These are phyloP conservation scores for Notocelia uddmanniana DNA, from an alignment of 2,888 invertebrate species.

Conservation along the genomic window DNA sequence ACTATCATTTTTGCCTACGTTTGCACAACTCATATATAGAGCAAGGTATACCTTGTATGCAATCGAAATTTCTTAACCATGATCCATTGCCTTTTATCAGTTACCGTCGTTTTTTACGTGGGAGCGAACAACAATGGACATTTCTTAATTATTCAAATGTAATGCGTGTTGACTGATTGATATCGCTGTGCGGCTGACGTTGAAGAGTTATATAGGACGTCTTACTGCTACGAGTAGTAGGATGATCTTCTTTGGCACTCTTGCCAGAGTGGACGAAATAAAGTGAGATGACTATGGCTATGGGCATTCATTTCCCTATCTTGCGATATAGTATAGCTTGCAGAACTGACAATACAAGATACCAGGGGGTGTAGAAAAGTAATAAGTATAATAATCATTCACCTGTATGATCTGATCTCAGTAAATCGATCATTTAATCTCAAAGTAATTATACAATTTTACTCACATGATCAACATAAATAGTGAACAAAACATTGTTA, in stretches of 20 bases:
- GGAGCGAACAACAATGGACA: slow-evolving; percentile 36
- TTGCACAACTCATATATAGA: slow-evolving; percentile 29
- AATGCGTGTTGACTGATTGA: slow-evolving; percentile 6
- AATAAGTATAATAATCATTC: too few species aligned
- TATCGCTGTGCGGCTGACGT: slow-evolving; percentile 5
- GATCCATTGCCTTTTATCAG: slow-evolving; percentile 33
- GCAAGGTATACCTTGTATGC: slow-evolving; percentile 20
- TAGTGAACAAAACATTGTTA: too few species aligned
- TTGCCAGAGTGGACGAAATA: too few species aligned
- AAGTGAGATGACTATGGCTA: too few species aligned
- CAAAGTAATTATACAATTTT: too few species aligned
- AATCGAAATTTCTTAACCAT: slow-evolving; percentile 25
- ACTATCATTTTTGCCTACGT: neutral
- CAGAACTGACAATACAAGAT: too few species aligned
- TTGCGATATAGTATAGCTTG: too few species aligned
- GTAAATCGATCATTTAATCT: too few species aligned
- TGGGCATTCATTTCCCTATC: too few species aligned
- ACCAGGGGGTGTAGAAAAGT: too few species aligned
- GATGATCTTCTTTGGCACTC: neutral
- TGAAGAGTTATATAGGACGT: neutral
- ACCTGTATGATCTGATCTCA: too few species aligned
- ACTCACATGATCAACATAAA: too few species aligned
- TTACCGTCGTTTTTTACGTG: slow-evolving; percentile 29
- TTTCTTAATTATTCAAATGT: slow-evolving; percentile 31
- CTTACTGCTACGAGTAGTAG: neutral